Evolutionary conservation across 2,113 vertebrate genomes (phyloP).

Genomic region (Ciconia stormi): DNA sequence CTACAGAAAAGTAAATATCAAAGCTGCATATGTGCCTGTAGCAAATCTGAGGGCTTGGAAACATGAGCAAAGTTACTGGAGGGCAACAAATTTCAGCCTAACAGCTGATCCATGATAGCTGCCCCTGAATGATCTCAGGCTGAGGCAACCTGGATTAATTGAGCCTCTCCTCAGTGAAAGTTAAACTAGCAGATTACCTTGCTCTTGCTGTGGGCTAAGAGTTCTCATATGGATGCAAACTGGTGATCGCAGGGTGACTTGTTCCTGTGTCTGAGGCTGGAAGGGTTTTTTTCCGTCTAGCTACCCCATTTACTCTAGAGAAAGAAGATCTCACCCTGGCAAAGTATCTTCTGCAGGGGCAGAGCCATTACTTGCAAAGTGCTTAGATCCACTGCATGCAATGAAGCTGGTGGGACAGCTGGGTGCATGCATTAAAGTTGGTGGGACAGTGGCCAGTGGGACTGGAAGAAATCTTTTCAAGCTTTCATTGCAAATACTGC

Average conservation of each 20-base stretch:
- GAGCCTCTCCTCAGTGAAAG: neutral
- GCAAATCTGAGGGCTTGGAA: neutral
- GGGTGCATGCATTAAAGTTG: neutral
- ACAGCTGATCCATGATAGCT: neutral
- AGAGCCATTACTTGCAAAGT: neutral
- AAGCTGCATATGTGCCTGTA: neutral
- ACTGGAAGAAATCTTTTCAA: neutral
- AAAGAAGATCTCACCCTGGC: neutral
- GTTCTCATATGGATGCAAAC: neutral
- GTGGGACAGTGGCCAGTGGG: neutral
- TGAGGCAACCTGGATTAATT: neutral
- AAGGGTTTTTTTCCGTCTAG: neutral
- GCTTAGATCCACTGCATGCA: neutral
- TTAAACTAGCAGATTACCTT: neutral
- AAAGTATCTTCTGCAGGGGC: neutral
- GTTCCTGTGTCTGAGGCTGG: neutral
- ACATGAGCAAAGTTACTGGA: neutral
- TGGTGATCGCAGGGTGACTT: neutral
- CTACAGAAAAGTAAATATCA: neutral
- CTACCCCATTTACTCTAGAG: neutral
- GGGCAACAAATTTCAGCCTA: neutral
- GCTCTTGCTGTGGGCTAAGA: neutral
- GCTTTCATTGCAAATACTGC: neutral
- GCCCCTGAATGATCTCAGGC: neutral
- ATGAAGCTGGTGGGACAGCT: neutral